Conservation (phyloP, 2,113 vertebrate species). For the Ancistrus triradiatus region DNA sequence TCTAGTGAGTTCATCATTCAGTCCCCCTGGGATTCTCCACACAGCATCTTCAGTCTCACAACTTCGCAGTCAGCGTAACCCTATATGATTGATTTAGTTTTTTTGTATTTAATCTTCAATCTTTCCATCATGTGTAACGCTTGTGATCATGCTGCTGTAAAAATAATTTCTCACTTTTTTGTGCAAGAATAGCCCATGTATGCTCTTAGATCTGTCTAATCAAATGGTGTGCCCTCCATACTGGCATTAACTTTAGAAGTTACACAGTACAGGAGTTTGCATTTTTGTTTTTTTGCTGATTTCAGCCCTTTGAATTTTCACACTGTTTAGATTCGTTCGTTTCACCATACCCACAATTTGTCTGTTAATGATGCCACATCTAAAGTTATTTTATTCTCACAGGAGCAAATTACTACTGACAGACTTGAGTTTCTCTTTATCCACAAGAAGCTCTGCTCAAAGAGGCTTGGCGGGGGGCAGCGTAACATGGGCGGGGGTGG, state of each 20-base stretch:
- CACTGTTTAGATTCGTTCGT: slow-evolving; percentile 43
- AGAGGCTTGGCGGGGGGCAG: too few relatives aligned
- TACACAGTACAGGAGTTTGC: not conserved
- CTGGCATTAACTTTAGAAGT: slow-evolving; percentile 34
- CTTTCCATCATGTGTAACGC: slow-evolving; percentile 11
- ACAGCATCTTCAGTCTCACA: slow-evolving; percentile 6
- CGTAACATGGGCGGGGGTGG: too few relatives aligned
- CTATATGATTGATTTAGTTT: slow-evolving; percentile 30
- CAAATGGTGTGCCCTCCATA: slow-evolving; percentile 28
- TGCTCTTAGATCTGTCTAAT: slow-evolving; percentile 34
- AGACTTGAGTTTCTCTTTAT: not conserved
- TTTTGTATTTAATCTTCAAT: slow-evolving; percentile 34
- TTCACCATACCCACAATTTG: slow-evolving; percentile 25
- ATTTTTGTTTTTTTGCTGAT: slow-evolving; percentile 8
- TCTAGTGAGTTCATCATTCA: not conserved
- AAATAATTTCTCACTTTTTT: slow-evolving; percentile 21
- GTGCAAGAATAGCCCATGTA: too few relatives aligned
- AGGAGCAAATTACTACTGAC: slow-evolving; percentile 18
- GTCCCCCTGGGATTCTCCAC: slow-evolving; percentile 4
- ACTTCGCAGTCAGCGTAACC: too few relatives aligned
- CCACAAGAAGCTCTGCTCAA: too few relatives aligned
- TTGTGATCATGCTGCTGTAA: slow-evolving; percentile 37
- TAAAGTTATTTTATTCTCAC: slow-evolving; percentile 20
- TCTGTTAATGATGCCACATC: slow-evolving; percentile 35
- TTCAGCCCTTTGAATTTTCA: slow-evolving; percentile 30